A percentile compares a stretch with the other conserved stretches of the same genome.
Evolutionary conservation across 2,113 vertebrate species (phyloP).

Genomic region (Ivindomyrus marchei): DNA sequence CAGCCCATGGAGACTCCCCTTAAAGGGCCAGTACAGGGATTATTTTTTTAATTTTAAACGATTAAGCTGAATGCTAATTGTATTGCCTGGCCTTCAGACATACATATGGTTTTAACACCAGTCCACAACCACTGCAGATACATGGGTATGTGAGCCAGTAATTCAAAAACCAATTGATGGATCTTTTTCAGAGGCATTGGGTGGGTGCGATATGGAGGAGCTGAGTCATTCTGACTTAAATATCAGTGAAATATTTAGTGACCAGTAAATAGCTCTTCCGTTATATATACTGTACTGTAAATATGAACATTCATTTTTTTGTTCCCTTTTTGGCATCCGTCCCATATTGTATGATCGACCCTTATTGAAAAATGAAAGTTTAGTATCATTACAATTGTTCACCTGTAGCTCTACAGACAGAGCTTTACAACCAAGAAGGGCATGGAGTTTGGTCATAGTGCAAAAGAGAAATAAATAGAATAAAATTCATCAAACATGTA

Average conservation of each 20-base stretch:
- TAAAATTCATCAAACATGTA: neutral
- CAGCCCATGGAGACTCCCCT: neutral
- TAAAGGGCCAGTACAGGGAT: neutral
- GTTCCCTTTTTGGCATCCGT: neutral
- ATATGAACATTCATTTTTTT: neutral
- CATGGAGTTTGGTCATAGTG: neutral
- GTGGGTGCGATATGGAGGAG: neutral
- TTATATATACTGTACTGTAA: neutral
- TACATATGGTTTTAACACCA: neutral
- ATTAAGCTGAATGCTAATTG: neutral
- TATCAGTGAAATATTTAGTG: too few species aligned
- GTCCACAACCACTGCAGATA: neutral
- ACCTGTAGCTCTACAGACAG: neutral
- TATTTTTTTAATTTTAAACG: neutral
- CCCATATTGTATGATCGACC: neutral
- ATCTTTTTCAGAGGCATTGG: neutral
- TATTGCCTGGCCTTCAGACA: neutral
- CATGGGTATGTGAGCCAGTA: neutral
- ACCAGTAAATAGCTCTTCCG: neutral
- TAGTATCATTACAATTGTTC: neutral
- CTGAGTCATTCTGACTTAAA: too few species aligned
- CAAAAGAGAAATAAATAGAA: neutral
- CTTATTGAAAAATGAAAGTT: neutral
- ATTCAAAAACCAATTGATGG: neutral
- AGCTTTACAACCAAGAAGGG: too few species aligned